Conservation (phyloP, 2,888 invertebrate species). For the Agrilus biguttatus region DNA sequence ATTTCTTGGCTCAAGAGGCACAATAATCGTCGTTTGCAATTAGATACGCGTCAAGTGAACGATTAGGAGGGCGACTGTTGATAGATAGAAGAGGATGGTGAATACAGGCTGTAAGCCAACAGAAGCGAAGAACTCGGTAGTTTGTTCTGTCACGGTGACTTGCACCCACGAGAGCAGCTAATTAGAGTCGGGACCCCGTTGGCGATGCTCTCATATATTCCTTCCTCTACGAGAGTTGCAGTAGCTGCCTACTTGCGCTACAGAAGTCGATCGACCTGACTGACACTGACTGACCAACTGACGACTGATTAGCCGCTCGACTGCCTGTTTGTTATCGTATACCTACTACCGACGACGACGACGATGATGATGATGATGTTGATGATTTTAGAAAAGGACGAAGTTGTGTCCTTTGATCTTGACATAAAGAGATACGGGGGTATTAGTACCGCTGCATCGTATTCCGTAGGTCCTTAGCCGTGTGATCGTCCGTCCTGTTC, state of each 20-base stretch:
- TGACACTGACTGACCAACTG: too few relatives aligned
- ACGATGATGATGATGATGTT: conserved; percentile 7
- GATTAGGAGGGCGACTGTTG: conserved; percentile 2
- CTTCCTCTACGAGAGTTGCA: too few relatives aligned
- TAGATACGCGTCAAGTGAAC: conserved; percentile 7
- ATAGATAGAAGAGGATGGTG: too few relatives aligned
- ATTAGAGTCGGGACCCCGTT: conserved; percentile 18
- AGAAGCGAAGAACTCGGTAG: conserved; percentile 6
- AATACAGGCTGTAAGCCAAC: too few relatives aligned
- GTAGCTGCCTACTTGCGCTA: too few relatives aligned
- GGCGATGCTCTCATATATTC: too few relatives aligned
- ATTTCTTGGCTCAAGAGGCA: too few relatives aligned
- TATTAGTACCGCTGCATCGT: conserved; percentile 6
- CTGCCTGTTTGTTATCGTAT: too few relatives aligned
- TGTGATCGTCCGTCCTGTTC: conserved; percentile 22
- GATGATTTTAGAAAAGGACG: conserved; percentile 24
- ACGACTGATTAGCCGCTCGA: too few relatives aligned
- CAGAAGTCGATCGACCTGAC: too few relatives aligned
- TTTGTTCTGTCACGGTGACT: conserved; percentile 19
- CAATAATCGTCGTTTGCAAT: conserved; percentile 2
- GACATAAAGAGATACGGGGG: conserved; percentile 27
- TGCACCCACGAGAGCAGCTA: conserved; percentile 23
- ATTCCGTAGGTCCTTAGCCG: conserved; percentile 32
- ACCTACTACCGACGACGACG: too few relatives aligned
- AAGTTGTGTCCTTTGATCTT: conserved; percentile 29